A percentile compares a stretch with the other conserved stretches of the same genome.
phyloP scores from a whole-genome alignment of 2,113 vertebrate genomes.

The Suncus etruscus region DNA sequence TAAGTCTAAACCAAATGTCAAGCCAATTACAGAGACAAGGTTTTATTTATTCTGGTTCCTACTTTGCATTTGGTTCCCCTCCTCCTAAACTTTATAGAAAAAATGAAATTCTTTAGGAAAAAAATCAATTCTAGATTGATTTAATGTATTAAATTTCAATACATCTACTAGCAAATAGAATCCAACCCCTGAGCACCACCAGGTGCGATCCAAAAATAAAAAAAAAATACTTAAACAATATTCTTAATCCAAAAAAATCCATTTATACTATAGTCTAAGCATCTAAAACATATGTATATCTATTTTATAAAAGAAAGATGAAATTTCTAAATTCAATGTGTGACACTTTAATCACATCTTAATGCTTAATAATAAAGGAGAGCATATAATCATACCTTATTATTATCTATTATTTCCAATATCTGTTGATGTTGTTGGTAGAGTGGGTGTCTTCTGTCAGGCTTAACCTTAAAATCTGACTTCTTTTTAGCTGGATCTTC shows the following conservation, averaged over 20 bases:
- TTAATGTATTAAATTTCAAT: conserved; percentile 45
- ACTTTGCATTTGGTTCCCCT: conserved; percentile 15
- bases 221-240: neutral
- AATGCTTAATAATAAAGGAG: conserved; percentile 13
- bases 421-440: conserved; percentile 93
- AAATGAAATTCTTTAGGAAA: conserved; percentile 45
- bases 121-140: conserved; percentile 39
- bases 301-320: conserved; percentile 54
- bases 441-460: conserved; percentile 94
- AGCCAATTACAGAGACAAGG: conserved; percentile 7
- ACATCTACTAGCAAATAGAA: too few relatives aligned
- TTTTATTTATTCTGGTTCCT: conserved; percentile 52
- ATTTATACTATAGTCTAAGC: conserved; percentile 15
- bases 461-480: conserved; percentile 93
- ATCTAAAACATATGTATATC: conserved; percentile 37
- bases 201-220: too few relatives aligned
- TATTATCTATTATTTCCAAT: conserved; percentile 87
- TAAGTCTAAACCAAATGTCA: neutral
- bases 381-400: conserved; percentile 85
- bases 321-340: conserved; percentile 13
- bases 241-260: conserved; percentile 26
- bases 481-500: conserved; percentile 93
- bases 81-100: conserved; percentile 45
- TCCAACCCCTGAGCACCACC: too few relatives aligned
- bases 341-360: conserved; percentile 35